A percentile compares a stretch with the other conserved stretches of the same genome.
Evolutionary conservation across 1,140 invertebrate species (phyloP).

Genomic region (Drosophila nikananu): DNA sequence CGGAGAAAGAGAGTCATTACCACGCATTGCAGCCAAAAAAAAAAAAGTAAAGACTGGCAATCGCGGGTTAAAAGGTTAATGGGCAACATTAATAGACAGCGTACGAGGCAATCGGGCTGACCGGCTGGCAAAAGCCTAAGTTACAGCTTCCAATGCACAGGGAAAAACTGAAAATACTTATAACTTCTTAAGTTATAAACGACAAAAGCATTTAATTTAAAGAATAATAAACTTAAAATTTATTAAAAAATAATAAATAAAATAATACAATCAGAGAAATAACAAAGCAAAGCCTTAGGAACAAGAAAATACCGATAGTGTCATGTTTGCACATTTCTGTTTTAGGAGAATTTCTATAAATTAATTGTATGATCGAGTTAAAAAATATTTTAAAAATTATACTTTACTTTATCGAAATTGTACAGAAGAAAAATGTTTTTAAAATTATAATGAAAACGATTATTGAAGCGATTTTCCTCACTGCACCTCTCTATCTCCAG

Average conservation of each 20-base stretch:
- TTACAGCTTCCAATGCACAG: constrained; percentile 20
- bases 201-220: too few species aligned
- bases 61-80: constrained; percentile 74
- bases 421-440: background rate
- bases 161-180: background rate
- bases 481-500: constrained; percentile 11
- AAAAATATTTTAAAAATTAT: background rate
- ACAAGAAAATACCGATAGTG: rapidly evolving
- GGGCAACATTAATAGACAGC: constrained; percentile 78
- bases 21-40: constrained; percentile 51
- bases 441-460: background rate
- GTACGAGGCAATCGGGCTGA: constrained; percentile 64
- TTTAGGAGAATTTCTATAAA: background rate
- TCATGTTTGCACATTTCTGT: background rate
- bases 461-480: background rate
- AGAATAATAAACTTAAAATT: background rate
- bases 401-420: background rate
- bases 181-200: too few species aligned
- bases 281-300: background rate
- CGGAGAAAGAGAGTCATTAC: constrained; percentile 71
- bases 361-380: background rate
- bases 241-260: background rate
- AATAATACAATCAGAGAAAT: background rate
- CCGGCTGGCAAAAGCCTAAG: constrained; percentile 34
- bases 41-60: constrained; percentile 47